Base-by-base conservation (phyloP, 2,797 vertebrate genomes). In the Melanotaenia boesemani region DNA sequence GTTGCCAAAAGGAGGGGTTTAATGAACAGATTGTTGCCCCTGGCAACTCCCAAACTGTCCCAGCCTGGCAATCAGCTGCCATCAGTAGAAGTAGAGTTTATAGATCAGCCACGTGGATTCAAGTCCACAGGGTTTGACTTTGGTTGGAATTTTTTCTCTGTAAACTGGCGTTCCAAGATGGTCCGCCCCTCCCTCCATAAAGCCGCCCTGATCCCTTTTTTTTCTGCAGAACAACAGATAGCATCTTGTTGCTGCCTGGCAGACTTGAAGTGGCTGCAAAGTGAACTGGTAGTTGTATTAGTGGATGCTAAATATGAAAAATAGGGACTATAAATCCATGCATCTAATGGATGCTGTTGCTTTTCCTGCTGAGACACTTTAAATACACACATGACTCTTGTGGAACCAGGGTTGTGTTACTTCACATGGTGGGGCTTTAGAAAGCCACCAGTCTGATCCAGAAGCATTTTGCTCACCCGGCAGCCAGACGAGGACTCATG, bases 1-100 rank as follows among this genome's bases (percentile, higher is more conserved):
- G 72, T 70, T 85, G 88, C 86, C 84, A 82, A 78, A 76, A 73
- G 88, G 88, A 86, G 83, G 88, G 69, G 85, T 80, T 66, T 77
- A 37, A 62, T 37, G 90, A 90, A 90, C 94, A 94, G 93, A 94
- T 94, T 94, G 91, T 93, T 91, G 92, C 93, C 88, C 83, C 66
- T 44, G 87, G 93, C 91, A 79, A 90, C 90, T 88, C 67, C 78
- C 87, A 89, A 89, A 90, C 76, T 78, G 89, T 88, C 85, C 84
- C 79, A 39, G 66, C 57, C 86, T 86, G 79, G 77, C 84, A 76
- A 67, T 71, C 78, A 8, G 61, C 86, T 77, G 79, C 89, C 76
- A 71, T 72, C 79, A 75, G 63, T 84, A 85, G 91, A 88, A 84
- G 70, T 61, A 85, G 80, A 89, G 83, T 88, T 86, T 77, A 87